These are phyloP conservation scores for Netelia inedita DNA, from an alignment of 2,888 invertebrate genomes.

Conservation along the genomic window DNA sequence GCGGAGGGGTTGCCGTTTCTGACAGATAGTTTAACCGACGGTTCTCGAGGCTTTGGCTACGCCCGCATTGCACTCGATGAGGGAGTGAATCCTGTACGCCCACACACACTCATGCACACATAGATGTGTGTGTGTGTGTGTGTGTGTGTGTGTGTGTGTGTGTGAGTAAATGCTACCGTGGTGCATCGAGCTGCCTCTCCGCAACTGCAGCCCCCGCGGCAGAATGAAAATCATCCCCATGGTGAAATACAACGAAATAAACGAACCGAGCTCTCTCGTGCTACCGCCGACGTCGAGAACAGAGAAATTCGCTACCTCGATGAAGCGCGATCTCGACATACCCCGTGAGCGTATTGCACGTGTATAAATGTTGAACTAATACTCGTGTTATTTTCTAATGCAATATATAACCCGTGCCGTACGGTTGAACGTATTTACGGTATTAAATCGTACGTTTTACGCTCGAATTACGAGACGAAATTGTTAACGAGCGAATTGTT, in stretches of 20 bases:
- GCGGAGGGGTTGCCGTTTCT: constrained; percentile 29
- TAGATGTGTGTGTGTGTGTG: constrained; percentile 2
- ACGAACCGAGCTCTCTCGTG: constrained; percentile 59
- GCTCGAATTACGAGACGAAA: background rate
- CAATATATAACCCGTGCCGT: background rate
- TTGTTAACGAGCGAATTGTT: background rate
- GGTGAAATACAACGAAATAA: constrained; percentile 63
- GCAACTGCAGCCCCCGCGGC: constrained; percentile 47
- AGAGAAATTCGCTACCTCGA: constrained; percentile 55
- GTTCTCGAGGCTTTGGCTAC: constrained; percentile 25
- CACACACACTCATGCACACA: background rate
- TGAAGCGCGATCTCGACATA: constrained; percentile 18
- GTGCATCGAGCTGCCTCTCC: constrained; percentile 29
- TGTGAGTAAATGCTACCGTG: background rate
- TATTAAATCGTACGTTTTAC: background rate
- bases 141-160: background rate
- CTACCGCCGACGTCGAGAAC: constrained; percentile 52
- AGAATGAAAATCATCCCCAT: constrained; percentile 59
- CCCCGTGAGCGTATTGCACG: too few species aligned
- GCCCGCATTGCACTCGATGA: constrained; percentile 13
- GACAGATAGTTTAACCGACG: constrained; percentile 49
- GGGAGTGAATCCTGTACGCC: background rate
- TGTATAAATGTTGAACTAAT: constrained; percentile 30
- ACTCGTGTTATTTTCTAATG: constrained; percentile 31
- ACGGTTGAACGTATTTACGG: background rate